These are phyloP conservation scores for Palythoa grandis DNA, from an alignment of 92 coral and sea anemone genomes.

Conservation along the genomic window DNA sequence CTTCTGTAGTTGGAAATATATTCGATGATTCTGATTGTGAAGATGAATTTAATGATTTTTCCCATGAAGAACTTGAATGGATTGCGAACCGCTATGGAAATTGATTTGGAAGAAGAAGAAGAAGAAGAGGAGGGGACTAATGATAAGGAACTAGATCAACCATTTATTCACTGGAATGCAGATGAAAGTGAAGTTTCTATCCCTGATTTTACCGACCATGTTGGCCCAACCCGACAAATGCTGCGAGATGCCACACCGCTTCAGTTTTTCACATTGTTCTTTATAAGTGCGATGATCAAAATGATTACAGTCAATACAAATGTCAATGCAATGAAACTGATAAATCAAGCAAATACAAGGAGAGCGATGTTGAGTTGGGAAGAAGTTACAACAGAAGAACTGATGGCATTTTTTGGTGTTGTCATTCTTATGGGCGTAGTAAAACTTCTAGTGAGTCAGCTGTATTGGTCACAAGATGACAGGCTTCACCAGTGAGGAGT, in stretches of 20 bases:
- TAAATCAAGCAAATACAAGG: slow-evolving; percentile 4
- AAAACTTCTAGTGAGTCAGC: slow-evolving; percentile 25
- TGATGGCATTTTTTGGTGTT: slow-evolving; percentile 42
- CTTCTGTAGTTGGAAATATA: slow-evolving; percentile 25
- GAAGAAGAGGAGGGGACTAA: background rate
- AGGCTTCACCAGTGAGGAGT: slow-evolving; percentile 22
- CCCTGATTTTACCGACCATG: slow-evolving; percentile 7
- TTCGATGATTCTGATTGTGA: slow-evolving; percentile 14
- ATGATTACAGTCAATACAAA: slow-evolving; percentile 26
- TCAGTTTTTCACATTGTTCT: slow-evolving; percentile 32
- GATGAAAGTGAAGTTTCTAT: slow-evolving; percentile 15
- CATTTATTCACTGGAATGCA: slow-evolving; percentile 21
- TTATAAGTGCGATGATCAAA: slow-evolving; percentile 25
- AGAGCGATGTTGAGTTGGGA: slow-evolving; percentile 26
- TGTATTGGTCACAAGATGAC: slow-evolving; percentile 22
- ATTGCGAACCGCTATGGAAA: background rate
- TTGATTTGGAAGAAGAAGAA: background rate
- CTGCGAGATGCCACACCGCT: slow-evolving; percentile 26
- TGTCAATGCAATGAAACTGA: slow-evolving; percentile 16
- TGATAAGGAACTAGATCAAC: background rate
- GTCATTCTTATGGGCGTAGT: slow-evolving; percentile 35
- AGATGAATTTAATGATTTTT: slow-evolving; percentile 14
- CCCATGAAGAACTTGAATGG: background rate
- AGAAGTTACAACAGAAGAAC: slow-evolving; percentile 32
- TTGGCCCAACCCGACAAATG: slow-evolving; percentile 12